Conservation (phyloP, 2,113 vertebrate species). For the Thamnaconus septentrionalis region DNA sequence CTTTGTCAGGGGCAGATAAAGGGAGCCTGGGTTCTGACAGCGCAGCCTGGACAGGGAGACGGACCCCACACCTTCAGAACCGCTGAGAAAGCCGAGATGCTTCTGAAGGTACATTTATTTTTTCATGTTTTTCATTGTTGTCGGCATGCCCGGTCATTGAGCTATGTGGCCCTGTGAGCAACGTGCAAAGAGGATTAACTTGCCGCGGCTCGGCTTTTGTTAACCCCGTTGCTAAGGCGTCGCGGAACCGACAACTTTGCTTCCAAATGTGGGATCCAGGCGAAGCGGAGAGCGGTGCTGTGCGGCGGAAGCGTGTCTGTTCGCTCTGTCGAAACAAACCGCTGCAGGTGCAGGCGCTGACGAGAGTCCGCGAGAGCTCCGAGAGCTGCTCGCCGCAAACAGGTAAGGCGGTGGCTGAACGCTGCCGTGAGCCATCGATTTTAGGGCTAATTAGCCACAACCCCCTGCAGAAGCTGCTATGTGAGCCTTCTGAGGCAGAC, state of each 20-base stretch:
- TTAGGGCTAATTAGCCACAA: conserved; percentile 67
- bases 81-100: conserved; percentile 1
- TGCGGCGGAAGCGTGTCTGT: no score
- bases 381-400: conserved; percentile 19
- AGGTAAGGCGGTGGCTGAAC: conserved; percentile 33
- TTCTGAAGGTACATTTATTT: conserved; percentile 43
- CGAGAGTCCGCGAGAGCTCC: no score
- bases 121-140: conserved; percentile 15
- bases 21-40: conserved; percentile 1
- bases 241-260: no score
- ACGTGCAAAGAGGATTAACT: conserved; percentile 62
- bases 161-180: conserved; percentile 33
- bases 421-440: conserved; percentile 58
- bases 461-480: conserved; percentile 8
- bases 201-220: conserved; percentile 39
- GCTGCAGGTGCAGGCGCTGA: no score
- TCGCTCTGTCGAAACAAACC: no score
- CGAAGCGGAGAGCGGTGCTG: no score
- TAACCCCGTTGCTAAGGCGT: background rate
- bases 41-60: conserved; percentile 11
- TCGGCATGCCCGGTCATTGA: conserved; percentile 43
- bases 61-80: background rate
- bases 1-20: conserved; percentile 45
- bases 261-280: no score
- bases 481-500: conserved; percentile 44